Evolutionary conservation across 2,113 vertebrate species (phyloP).

Genomic region (Colistium nudipinnis): DNA sequence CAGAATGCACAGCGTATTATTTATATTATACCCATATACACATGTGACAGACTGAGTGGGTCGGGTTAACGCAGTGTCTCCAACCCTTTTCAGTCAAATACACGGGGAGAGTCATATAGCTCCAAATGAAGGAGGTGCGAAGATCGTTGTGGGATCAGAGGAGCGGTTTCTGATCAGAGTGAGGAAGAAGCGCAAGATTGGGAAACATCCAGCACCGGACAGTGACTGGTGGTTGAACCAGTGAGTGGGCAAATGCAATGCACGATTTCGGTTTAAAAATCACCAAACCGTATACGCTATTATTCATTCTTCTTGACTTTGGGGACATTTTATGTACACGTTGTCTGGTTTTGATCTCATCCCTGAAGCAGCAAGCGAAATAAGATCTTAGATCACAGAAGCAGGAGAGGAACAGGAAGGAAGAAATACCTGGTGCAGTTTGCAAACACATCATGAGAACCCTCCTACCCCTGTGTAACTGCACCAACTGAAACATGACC

Average conservation of each 20-base stretch:
- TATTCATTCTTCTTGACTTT: neutral
- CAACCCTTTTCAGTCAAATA: conserved; percentile 11
- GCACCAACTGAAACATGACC: neutral
- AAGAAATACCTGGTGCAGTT: conserved; percentile 4
- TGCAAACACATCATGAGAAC: neutral
- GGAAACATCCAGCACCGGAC: conserved; percentile 1
- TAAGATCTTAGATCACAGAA: neutral
- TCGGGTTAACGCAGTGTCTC: neutral
- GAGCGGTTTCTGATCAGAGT: neutral
- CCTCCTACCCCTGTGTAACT: neutral
- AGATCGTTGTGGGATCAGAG: neutral
- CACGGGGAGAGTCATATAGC: neutral
- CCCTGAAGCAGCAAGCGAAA: neutral
- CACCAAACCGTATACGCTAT: neutral
- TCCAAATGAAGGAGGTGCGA: conserved; percentile 2
- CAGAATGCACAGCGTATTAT: conserved; percentile 49
- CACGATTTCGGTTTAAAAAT: conserved; percentile 4
- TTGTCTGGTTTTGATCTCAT: neutral
- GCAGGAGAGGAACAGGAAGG: neutral
- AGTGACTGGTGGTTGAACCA: conserved; percentile 7
- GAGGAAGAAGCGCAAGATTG: conserved; percentile 7
- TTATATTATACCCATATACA: conserved; percentile 58
- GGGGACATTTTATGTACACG: too few species aligned
- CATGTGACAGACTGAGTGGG: conserved; percentile 17
- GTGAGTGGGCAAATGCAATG: conserved; percentile 9